phyloP scores from a whole-genome alignment of 2,113 vertebrate genomes.

The Sterrhoptilus dennistouni region DNA sequence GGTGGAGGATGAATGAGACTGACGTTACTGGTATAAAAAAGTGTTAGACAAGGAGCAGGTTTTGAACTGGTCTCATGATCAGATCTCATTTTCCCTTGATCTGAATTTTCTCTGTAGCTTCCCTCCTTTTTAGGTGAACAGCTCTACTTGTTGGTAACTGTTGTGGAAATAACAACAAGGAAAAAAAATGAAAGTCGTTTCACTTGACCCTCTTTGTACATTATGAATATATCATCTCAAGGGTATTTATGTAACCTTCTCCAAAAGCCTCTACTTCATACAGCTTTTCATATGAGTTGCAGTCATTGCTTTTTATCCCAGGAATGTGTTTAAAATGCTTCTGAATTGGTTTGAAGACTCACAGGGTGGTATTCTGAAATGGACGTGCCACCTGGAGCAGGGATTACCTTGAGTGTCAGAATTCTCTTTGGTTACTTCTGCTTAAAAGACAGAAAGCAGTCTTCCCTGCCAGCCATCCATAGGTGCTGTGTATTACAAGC shows the following conservation, averaged over 20 bases:
- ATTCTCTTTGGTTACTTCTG: not conserved
- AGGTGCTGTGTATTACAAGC: not conserved
- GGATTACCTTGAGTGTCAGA: not conserved
- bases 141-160: not conserved
- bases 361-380: not conserved
- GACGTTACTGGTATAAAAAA: not conserved
- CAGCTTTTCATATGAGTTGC: not conserved
- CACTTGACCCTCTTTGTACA: not conserved
- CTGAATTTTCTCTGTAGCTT: not conserved
- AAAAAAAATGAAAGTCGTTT: not conserved
- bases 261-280: not conserved
- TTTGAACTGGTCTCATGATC: not conserved
- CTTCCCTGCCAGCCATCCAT: not conserved
- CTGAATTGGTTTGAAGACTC: not conserved
- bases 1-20: not conserved
- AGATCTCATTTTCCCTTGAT: not conserved
- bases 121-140: not conserved
- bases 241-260: constrained; percentile 12
- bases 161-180: not conserved
- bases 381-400: not conserved
- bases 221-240: constrained; percentile 5
- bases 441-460: not conserved
- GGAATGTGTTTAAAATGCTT: not conserved
- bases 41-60: not conserved
- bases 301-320: not conserved